These are phyloP conservation scores for Sebastes nivosus DNA, from an alignment of 2,797 vertebrate genomes.

Conservation along the genomic window DNA sequence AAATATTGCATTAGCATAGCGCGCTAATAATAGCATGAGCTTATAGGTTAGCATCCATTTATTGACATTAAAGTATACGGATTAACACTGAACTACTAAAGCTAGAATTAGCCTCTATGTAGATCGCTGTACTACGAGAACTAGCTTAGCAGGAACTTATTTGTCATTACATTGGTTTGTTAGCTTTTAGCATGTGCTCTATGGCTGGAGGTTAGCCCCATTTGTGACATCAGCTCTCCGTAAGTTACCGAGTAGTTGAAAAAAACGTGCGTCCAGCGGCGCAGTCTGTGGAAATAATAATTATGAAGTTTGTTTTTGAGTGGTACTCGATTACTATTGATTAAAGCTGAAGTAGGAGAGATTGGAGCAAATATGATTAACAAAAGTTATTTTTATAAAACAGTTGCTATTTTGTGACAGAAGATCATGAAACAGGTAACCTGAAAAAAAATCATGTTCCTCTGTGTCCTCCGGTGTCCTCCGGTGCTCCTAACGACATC, in stretches of 20 bases:
- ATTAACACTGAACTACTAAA: conserved; percentile 8
- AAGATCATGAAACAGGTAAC: no score
- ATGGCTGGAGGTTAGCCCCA: background rate
- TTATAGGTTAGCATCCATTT: conserved; percentile 20
- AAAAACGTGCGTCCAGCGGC: no score
- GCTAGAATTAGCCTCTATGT: conserved; percentile 8
- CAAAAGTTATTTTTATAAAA: no score
- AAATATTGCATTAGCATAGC: conserved; percentile 39
- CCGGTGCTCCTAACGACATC: no score
- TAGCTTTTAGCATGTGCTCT: conserved; percentile 25
- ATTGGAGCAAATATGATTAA: no score
- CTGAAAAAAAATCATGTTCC: no score
- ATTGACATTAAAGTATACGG: background rate
- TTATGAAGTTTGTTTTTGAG: no score
- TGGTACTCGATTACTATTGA: background rate
- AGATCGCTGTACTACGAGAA: background rate
- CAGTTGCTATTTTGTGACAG: no score
- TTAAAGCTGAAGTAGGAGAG: background rate
- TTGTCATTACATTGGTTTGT: conserved; percentile 1
- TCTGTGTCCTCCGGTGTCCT: no score
- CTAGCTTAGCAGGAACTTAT: conserved; percentile 15
- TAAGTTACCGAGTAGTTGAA: background rate
- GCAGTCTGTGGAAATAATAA: background rate
- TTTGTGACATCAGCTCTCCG: conserved; percentile 5
- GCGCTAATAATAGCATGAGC: background rate